phyloP scores from a whole-genome alignment of 2,113 vertebrate species.

The Gallinago paraguaiae region DNA sequence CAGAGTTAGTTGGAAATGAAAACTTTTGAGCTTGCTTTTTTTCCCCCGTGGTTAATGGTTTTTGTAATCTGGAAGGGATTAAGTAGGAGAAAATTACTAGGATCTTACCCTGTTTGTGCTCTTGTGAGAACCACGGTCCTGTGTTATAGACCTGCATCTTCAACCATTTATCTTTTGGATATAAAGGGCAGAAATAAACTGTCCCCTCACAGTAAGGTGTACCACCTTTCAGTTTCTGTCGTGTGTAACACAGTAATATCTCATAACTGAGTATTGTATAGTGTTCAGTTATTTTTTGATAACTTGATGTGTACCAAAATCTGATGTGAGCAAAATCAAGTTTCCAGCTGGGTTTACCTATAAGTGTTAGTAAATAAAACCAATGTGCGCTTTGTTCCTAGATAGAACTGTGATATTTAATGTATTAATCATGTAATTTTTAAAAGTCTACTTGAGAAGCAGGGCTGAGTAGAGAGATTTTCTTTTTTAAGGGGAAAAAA shows the following conservation, averaged over 20 bases:
- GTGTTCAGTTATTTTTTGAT: neutral
- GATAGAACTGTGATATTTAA: neutral
- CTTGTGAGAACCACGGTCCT: neutral
- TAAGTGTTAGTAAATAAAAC: neutral
- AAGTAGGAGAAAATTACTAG: neutral
- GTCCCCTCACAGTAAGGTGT: neutral
- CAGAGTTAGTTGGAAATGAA: neutral
- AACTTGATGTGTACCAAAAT: neutral
- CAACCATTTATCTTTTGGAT: accelerated
- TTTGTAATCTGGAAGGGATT: neutral
- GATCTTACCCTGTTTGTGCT: neutral
- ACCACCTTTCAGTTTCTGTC: neutral
- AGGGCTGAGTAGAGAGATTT: neutral
- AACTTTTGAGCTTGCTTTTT: neutral
- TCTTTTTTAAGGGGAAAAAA: neutral
- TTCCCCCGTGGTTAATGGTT: neutral
- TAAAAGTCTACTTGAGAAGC: neutral
- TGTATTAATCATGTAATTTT: neutral
- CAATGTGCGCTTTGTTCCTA: neutral
- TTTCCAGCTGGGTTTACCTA: neutral
- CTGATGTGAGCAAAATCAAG: neutral
- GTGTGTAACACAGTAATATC: neutral
- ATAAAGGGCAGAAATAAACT: neutral
- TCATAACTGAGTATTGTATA: neutral
- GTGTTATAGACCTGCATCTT: neutral